Conservation (phyloP, 1,140 invertebrate species). For the Chymomyza costata region DNA sequence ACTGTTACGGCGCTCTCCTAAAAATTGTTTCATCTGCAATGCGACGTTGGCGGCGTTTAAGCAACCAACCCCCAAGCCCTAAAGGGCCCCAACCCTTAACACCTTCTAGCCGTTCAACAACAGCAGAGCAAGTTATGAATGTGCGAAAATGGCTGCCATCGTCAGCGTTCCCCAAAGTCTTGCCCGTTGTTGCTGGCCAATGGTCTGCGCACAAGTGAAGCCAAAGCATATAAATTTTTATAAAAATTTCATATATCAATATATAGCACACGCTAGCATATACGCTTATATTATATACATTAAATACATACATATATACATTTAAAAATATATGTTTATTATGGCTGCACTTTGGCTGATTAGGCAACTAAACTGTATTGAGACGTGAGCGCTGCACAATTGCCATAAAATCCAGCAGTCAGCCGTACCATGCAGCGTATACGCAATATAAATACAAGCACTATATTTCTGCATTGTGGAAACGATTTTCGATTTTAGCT, state of each 20-base stretch:
- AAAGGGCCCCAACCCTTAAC: not conserved
- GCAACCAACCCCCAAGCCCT: too few species aligned
- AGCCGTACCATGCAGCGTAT: slow-evolving; percentile 31
- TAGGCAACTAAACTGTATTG: slow-evolving; percentile 9
- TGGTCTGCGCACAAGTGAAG: slow-evolving; percentile 18
- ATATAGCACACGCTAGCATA: slow-evolving; percentile 2
- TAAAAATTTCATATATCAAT: slow-evolving; percentile 34
- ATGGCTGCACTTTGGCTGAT: slow-evolving; percentile 26
- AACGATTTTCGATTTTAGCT: too few species aligned
- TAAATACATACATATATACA: not conserved
- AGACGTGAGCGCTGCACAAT: not conserved
- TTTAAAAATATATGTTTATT: not conserved
- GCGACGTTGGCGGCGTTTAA: slow-evolving; percentile 34
- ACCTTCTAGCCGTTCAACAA: not conserved
- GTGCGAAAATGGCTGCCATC: slow-evolving; percentile 28
- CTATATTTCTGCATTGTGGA: too few species aligned
- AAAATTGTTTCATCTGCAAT: slow-evolving; percentile 43
- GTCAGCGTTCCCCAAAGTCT: too few species aligned
- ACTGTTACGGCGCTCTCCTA: slow-evolving; percentile 4
- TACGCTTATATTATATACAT: not conserved
- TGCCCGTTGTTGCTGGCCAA: too few species aligned
- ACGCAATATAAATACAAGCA: too few species aligned
- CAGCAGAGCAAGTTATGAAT: slow-evolving; percentile 7
- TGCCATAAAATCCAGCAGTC: slow-evolving; percentile 25
- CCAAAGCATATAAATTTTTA: slow-evolving; percentile 34